Base-by-base conservation (phyloP, 2,113 vertebrate genomes). In the Ursus arctos region DNA sequence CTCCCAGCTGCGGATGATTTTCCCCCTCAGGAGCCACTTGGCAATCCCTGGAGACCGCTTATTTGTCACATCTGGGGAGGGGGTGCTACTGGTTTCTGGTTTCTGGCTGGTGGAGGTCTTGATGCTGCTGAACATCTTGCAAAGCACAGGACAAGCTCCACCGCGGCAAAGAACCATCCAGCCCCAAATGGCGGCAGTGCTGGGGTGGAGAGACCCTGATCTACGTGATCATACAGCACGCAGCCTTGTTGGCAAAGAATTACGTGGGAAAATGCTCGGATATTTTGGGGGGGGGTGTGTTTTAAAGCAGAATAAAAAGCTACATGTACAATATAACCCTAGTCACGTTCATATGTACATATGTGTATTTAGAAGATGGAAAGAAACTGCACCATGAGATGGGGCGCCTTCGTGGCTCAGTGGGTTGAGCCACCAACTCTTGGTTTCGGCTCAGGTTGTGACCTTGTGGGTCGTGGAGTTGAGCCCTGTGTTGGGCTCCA, bases 291-390 rank as follows among this genome's bases (percentile, higher is more conserved):
- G 43, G 4, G 43, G 4, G 43, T 53, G 14, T 65, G 61, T 69
- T 82, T 76, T n/a, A 47, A 89, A 88, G 82, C 33, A 80, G 83
- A 97, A 74, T 87, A 76, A 67, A 94, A 92, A 88, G 47, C 28
- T 72, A 72, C 72, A 26, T 57, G 51, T 76, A 69, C n/a, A 84
- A n/a, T 91, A 69, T 57, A 57, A 63, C 40, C 80, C 67, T 49
- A 31, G 36, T 86, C 24, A 1, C 65, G 36, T 69, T 86, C 10
- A 2, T 40, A 33, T 82, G 69, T 61, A 69, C 26, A 69, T 28
- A 81, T 87, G 47, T 51, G 8, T 74, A 87, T 90, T 47, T 69
- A 81, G 81, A 63, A 65, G 53, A 55, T 51, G 36, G n/a, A 33
- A 65, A 96, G 93, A 93, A 93, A 93, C 91, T 40, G 74, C 26